Conservation (phyloP, 2,113 vertebrate genomes). For the Thamnophis sirtalis region DNA sequence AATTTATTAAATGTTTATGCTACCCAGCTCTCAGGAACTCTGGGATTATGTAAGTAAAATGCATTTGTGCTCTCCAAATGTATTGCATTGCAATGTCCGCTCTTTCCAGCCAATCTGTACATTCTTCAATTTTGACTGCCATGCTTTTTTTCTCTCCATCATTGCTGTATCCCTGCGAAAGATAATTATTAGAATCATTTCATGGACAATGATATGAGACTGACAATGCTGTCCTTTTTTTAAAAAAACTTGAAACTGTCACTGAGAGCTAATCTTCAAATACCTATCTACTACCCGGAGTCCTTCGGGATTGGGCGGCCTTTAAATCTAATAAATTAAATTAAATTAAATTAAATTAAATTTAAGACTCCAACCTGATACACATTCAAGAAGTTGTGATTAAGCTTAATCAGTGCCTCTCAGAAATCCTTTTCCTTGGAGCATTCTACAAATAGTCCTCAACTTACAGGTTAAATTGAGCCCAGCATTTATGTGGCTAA, state of each 20-base stretch:
- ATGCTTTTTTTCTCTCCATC: not conserved
- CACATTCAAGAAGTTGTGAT: not conserved
- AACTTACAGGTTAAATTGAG: not conserved
- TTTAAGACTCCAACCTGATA: not conserved
- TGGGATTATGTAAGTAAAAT: not conserved
- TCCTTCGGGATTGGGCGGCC: too few relatives aligned
- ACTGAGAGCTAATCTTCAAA: not conserved
- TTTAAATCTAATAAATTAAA: too few relatives aligned
- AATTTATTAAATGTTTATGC: not conserved
- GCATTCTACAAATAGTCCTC: not conserved
- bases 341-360: too few relatives aligned
- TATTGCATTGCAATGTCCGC: not conserved
- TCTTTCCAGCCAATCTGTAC: not conserved
- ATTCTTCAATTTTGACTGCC: not conserved
- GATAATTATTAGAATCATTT: not conserved
- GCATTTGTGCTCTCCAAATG: not conserved
- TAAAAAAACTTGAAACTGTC: not conserved
- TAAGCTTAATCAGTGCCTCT: not conserved
- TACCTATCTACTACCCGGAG: too few relatives aligned
- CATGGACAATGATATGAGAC: not conserved
- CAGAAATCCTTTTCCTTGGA: not conserved
- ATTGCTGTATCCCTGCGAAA: not conserved
- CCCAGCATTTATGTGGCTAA: not conserved
- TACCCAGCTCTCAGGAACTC: not conserved
- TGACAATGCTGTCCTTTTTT: not conserved